A percentile compares a stretch with the other conserved stretches of the same genome.
phyloP scores from a whole-genome alignment of 2,113 vertebrate species.

The Corythoichthys intestinalis region DNA sequence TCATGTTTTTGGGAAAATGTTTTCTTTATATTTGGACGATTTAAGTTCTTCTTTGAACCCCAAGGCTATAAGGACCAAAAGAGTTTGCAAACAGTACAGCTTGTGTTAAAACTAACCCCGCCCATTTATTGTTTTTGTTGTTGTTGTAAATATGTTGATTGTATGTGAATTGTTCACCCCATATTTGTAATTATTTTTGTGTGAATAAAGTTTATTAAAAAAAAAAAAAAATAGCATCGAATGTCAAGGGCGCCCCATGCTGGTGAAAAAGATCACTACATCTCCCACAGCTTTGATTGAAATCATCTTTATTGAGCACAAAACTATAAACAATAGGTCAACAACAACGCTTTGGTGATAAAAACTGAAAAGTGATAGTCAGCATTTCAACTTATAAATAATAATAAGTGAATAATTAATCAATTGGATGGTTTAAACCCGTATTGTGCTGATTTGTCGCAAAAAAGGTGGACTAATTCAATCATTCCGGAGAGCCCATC shows the following conservation, averaged over 20 bases:
- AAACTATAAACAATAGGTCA: background rate
- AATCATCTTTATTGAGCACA: slow-evolving; percentile 51
- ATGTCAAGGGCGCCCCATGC: background rate
- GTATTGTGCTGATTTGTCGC: slow-evolving; percentile 1
- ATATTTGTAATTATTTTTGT: no score
- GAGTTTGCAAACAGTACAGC: no score
- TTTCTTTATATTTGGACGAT: no score
- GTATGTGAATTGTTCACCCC: no score
- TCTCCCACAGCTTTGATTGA: slow-evolving; percentile 7
- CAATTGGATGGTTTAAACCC: background rate
- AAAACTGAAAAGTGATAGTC: background rate
- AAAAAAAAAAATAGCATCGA: no score
- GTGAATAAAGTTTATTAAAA: no score
- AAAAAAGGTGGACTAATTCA: background rate
- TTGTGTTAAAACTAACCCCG: no score
- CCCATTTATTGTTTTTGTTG: no score
- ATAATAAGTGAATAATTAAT: background rate
- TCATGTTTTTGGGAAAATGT: no score
- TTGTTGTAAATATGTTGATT: no score
- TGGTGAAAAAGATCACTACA: background rate
- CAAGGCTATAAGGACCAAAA: no score
- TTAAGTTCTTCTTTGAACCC: no score
- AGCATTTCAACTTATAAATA: background rate
- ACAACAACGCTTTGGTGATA: slow-evolving; percentile 2
- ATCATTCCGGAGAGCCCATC: slow-evolving; percentile 1